Conservation (phyloP, 2,113 vertebrate genomes). For the Elachura formosa region DNA sequence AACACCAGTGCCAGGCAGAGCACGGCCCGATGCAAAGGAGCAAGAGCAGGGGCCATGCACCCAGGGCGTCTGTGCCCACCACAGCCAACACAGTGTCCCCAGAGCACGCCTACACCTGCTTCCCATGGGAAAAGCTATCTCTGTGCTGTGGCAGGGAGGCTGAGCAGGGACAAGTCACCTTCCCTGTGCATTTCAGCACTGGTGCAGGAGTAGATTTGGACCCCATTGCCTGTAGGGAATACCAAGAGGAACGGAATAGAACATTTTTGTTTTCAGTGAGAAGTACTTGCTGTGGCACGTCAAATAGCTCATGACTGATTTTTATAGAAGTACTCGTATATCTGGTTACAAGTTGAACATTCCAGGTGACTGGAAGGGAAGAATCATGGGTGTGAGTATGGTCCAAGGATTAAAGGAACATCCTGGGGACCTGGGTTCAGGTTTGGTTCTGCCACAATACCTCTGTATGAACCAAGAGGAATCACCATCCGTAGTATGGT, state of each 20-base stretch:
- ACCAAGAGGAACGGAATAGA: background rate
- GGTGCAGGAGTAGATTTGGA: background rate
- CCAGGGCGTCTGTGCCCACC: background rate
- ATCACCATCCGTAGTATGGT: background rate
- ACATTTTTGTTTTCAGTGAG: background rate
- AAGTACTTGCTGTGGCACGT: background rate
- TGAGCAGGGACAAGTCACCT: background rate
- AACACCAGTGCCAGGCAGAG: background rate
- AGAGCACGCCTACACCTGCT: background rate
- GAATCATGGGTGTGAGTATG: background rate
- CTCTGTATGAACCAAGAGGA: background rate
- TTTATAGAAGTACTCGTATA: background rate
- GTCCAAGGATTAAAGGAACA: background rate
- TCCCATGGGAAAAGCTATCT: background rate
- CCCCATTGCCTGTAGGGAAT: background rate
- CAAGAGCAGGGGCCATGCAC: background rate
- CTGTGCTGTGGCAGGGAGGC: background rate
- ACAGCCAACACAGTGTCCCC: background rate
- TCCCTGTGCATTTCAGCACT: background rate
- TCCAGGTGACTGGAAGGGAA: background rate
- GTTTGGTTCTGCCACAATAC: background rate
- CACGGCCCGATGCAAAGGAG: fast-evolving
- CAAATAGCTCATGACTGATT: background rate
- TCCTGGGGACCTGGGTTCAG: background rate
- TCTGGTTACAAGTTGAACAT: background rate